These are phyloP conservation scores for Dysidea cf. avara DNA, from an alignment of 37 sponge, comb jelly and placozoan species.

Conservation along the genomic window DNA sequence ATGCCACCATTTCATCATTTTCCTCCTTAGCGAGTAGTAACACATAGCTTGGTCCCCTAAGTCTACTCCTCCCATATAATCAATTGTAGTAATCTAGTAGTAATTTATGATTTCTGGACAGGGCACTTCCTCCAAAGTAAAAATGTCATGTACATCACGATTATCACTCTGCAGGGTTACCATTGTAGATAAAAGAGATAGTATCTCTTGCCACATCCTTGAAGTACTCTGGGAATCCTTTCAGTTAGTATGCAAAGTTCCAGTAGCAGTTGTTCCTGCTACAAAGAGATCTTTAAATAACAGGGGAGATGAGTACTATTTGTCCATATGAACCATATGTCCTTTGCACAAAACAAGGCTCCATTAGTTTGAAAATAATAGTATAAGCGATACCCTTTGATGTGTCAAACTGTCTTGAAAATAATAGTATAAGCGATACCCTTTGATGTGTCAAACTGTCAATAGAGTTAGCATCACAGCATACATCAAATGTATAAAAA, in stretches of 20 bases:
- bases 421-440: too few relatives aligned
- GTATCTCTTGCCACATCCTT: too few relatives aligned
- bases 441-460: too few relatives aligned
- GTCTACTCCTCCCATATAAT: constrained; percentile 43
- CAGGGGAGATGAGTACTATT: too few relatives aligned
- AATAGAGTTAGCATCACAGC: constrained; percentile 12
- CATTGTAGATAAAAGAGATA: constrained; percentile 4
- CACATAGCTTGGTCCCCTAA: constrained; percentile 19
- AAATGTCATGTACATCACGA: constrained; percentile 25
- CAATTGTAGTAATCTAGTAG: constrained; percentile 25
- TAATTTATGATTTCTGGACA: constrained; percentile 9
- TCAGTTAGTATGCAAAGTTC: constrained; percentile 20
- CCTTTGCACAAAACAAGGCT: too few relatives aligned
- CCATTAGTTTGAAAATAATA: too few relatives aligned
- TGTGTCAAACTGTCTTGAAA: too few relatives aligned
- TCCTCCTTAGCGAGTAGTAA: constrained; percentile 30
- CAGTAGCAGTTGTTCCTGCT: not conserved
- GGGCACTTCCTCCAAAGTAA: not conserved
- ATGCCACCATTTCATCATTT: constrained; percentile 38
- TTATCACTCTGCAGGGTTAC: constrained; percentile 3
- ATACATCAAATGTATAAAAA: constrained; percentile 4
- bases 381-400: too few relatives aligned
- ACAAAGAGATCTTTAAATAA: too few relatives aligned
- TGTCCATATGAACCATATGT: too few relatives aligned
- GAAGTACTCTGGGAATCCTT: constrained; percentile 8